Percentiles rank a stretch among this genome's conserved stretches.
These are phyloP conservation scores for Trichogramma dendrolimi DNA, from an alignment of 2,888 invertebrate species.

Conservation along the genomic window DNA sequence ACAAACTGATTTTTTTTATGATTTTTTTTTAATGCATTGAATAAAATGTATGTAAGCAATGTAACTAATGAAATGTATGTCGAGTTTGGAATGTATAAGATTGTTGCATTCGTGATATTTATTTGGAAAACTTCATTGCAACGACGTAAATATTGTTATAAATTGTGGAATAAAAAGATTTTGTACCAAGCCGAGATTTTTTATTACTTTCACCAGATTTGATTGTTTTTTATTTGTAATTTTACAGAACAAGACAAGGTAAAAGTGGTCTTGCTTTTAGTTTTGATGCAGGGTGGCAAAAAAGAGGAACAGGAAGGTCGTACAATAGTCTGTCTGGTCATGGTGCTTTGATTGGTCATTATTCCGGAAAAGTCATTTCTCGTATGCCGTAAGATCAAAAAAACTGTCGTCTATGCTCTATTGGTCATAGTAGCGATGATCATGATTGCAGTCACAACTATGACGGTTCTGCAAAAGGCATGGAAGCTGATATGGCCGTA, in stretches of 20 bases:
- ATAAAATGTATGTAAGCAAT: too few relatives aligned
- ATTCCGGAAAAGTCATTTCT: constrained; percentile 15
- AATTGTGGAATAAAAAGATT: too few relatives aligned
- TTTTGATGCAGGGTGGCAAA: constrained; percentile 23
- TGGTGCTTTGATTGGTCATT: constrained; percentile 12
- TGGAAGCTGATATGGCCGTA: constrained; percentile 31
- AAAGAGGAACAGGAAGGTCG: constrained; percentile 16
- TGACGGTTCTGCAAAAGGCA: constrained; percentile 30
- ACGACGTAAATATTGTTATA: too few relatives aligned
- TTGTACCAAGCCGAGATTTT: too few relatives aligned
- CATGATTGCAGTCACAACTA: constrained; percentile 31
- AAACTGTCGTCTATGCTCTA: constrained; percentile 14
- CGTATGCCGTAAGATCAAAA: constrained; percentile 19
- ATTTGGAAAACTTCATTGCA: too few relatives aligned
- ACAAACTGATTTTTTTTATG: too few relatives aligned
- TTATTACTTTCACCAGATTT: too few relatives aligned
- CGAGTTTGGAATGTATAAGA: too few relatives aligned
- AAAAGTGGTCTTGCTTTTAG: constrained; percentile 7
- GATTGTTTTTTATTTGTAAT: too few relatives aligned
- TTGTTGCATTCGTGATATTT: too few relatives aligned
- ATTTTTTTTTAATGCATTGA: too few relatives aligned
- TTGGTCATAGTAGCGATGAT: constrained; percentile 13
- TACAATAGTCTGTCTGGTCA: constrained; percentile 23
- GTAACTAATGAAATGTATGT: too few relatives aligned
- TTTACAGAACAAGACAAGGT: not conserved